Evolutionary conservation across 2,113 vertebrate species (phyloP).

Genomic region (Sinocyclocheilus maitianheensis): DNA sequence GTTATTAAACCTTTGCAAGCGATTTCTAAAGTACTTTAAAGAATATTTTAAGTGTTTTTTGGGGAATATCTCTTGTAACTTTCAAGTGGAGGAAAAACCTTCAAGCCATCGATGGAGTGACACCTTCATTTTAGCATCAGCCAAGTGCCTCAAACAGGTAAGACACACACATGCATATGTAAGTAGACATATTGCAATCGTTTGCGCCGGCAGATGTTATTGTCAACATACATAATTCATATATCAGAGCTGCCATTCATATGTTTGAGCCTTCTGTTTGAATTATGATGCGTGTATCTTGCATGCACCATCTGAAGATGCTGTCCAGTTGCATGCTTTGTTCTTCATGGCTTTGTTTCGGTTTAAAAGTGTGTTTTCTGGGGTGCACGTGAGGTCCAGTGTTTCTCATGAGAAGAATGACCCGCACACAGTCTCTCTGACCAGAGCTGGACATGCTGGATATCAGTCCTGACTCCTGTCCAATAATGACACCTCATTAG

Average conservation of each 20-base stretch:
- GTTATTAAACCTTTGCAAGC: not conserved
- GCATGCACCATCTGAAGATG: not conserved
- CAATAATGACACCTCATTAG: not conserved
- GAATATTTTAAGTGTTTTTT: not conserved
- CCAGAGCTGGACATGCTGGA: not conserved
- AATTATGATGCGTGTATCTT: not conserved
- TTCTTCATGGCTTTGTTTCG: not conserved
- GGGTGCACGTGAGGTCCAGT: not conserved
- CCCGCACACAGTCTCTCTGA: not conserved
- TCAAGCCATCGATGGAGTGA: slow-evolving; percentile 68
- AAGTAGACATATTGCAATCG: slow-evolving; percentile 14
- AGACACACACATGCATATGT: not conserved
- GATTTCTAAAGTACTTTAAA: not conserved
- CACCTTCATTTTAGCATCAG: slow-evolving; percentile 47
- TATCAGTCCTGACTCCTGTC: not conserved
- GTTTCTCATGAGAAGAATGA: slow-evolving; percentile 37
- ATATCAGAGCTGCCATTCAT: not conserved
- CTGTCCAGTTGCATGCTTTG: not conserved
- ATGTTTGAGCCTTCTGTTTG: not conserved
- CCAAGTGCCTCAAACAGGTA: slow-evolving; percentile 68
- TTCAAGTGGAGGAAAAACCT: slow-evolving; percentile 32
- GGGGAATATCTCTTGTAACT: not conserved
- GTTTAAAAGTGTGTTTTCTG: not conserved
- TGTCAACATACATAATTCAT: slow-evolving; percentile 31
- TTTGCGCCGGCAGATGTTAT: slow-evolving; percentile 7